phyloP scores from a whole-genome alignment of 2,113 vertebrate genomes.

The Muntiacus reevesi region DNA sequence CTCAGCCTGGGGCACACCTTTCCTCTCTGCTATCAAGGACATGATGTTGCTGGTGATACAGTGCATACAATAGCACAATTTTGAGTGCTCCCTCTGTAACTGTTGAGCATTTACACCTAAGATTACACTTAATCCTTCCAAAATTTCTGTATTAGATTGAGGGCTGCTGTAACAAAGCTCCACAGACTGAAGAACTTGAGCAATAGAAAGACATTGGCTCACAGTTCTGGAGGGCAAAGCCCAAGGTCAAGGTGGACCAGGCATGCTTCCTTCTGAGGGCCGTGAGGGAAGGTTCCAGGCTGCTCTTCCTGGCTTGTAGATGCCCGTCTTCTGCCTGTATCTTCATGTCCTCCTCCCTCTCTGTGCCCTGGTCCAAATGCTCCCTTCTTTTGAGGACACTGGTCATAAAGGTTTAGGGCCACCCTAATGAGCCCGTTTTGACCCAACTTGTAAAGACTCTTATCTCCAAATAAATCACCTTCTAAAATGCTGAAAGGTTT shows the following conservation, averaged over 20 bases:
- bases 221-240: not conserved
- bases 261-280: not conserved
- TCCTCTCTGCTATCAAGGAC: fast-evolving
- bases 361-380: too few species aligned
- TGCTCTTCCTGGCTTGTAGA: not conserved
- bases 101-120: fast-evolving
- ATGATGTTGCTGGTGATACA: fast-evolving
- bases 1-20: fast-evolving
- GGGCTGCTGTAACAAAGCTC: too few species aligned
- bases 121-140: not conserved
- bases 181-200: fast-evolving
- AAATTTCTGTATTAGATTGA: fast-evolving
- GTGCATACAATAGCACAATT: fast-evolving
- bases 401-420: fast-evolving
- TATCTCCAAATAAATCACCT: too few species aligned
- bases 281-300: not conserved
- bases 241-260: fast-evolving
- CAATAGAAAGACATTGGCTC: fast-evolving
- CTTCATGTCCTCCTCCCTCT: not conserved
- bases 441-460: not conserved
- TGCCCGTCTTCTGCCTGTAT: fast-evolving
- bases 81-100: not conserved
- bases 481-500: not conserved
- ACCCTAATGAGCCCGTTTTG: fast-evolving
- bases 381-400: not conserved